These are phyloP conservation scores for Liodrosophila aerea DNA, from an alignment of 2,888 invertebrate genomes.

Conservation along the genomic window DNA sequence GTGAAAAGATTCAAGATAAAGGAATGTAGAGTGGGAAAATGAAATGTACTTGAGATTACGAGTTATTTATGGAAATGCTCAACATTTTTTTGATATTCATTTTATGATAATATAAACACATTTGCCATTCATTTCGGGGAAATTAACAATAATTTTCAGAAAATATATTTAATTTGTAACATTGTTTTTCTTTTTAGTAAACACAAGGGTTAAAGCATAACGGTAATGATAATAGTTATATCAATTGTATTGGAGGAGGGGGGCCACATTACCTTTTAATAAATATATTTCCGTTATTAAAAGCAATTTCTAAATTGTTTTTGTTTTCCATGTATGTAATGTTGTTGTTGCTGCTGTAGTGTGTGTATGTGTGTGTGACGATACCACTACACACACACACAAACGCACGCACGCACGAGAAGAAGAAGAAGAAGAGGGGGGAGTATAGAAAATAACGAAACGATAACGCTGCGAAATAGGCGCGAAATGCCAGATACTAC, in stretches of 20 bases:
- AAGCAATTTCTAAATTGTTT: conserved; percentile 82
- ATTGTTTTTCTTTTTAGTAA: not conserved
- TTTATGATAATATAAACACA: too few relatives aligned
- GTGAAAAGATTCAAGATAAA: conserved; percentile 6
- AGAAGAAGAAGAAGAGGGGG: conserved; percentile 12
- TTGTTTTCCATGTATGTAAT: conserved; percentile 82
- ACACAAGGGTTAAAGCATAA: not conserved
- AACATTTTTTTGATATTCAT: conserved; percentile 1
- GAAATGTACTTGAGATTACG: not conserved
- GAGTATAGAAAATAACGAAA: too few relatives aligned
- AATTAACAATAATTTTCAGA: too few relatives aligned
- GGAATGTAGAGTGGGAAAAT: not conserved
- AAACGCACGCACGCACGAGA: conserved; percentile 21
- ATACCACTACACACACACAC: conserved; percentile 27
- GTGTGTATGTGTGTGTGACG: conserved; percentile 12
- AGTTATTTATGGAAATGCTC: conserved; percentile 2
- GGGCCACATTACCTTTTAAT: conserved; percentile 80
- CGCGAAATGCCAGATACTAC: conserved; percentile 53
- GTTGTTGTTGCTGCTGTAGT: conserved; percentile 42
- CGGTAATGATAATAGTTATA: conserved; percentile 8
- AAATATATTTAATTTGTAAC: not conserved
- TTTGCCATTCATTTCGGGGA: too few relatives aligned
- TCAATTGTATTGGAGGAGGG: conserved; percentile 36
- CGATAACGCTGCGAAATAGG: conserved; percentile 55
- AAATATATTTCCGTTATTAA: conserved; percentile 83